Evolutionary conservation across 2,888 invertebrate genomes (phyloP).

Genomic region (Eilema caniola): DNA sequence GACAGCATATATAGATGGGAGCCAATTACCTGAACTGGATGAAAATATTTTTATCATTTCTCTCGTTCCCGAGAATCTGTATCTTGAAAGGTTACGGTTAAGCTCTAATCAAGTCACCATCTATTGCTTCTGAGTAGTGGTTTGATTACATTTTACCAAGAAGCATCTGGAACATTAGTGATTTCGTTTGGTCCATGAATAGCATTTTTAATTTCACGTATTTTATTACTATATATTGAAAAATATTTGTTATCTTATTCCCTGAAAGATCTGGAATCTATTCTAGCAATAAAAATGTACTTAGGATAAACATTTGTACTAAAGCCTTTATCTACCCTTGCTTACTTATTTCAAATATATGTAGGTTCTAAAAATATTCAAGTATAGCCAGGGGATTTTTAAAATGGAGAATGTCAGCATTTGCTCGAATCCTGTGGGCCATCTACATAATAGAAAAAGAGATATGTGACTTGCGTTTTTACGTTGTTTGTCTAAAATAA

Average conservation of each 20-base stretch:
- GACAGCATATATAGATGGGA: background rate
- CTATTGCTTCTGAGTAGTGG: too few species aligned
- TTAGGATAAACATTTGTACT: slow-evolving; percentile 1
- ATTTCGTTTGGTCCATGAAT: background rate
- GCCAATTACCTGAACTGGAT: background rate
- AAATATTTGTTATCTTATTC: background rate
- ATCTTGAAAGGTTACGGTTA: background rate
- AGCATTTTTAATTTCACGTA: background rate
- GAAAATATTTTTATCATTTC: background rate
- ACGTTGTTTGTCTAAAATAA: background rate
- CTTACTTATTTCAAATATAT: background rate
- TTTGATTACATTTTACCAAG: too few species aligned
- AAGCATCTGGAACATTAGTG: background rate
- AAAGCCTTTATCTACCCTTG: background rate
- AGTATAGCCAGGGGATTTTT: background rate
- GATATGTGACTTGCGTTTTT: background rate
- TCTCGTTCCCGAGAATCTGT: background rate
- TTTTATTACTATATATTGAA: background rate
- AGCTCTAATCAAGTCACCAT: too few species aligned
- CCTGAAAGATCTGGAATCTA: background rate
- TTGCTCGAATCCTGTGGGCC: background rate
- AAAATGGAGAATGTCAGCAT: background rate
- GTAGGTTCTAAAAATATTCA: background rate
- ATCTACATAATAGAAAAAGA: background rate
- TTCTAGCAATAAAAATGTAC: background rate